Evolutionary conservation across 2,113 vertebrate species (phyloP), one percentile per base, ranked within the genome.

Genomic region (Melozone crissalis): DNA sequence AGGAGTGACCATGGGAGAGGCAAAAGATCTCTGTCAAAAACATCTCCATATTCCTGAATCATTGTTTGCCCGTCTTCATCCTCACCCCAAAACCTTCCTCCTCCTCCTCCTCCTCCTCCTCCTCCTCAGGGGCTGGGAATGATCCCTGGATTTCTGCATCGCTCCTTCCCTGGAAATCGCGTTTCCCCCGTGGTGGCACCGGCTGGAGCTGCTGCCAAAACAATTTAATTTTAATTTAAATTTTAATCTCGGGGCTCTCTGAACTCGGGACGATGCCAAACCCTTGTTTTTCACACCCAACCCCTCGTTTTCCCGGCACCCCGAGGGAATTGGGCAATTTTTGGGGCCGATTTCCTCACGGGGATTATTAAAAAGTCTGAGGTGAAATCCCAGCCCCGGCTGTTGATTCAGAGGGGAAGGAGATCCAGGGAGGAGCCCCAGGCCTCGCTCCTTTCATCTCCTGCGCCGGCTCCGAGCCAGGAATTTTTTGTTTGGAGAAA

Each of bases 181-280:
- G 2, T 39, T 49, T 80, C 7, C 46, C 47, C 37, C 35, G 62
- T 15, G 24, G 20, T 23, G 6, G 3, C 1, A 0, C 5, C 18
- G 31, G 15, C 58, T 27, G 4, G 35, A 37, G 59, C 35, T 13
- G 46, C 83, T 33, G 27, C 23, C 39, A 26, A 6, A 41, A 13
- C 28, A 7, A 77, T 62, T 51, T 5, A 15, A 23, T 84, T 79
- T 76, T 18, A 12, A 19, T 73, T 78, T 69, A 20, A 43, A 65
- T 33, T 44, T 66, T 18, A 15, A 44, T 8, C 65, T 28, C 6
- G 7, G 19, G 6, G 17, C 55, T 72, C 30, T 39, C 55, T 11
- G 35, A 26, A 30, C 54, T 78, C 13, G 5, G 31, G 47, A 61
- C 33, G 55, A 43, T 12, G 20, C 9, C 44, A 52, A 92, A 62